Evolutionary conservation across 2,888 invertebrate genomes (phyloP).

Genomic region (Charanyca ferruginea): DNA sequence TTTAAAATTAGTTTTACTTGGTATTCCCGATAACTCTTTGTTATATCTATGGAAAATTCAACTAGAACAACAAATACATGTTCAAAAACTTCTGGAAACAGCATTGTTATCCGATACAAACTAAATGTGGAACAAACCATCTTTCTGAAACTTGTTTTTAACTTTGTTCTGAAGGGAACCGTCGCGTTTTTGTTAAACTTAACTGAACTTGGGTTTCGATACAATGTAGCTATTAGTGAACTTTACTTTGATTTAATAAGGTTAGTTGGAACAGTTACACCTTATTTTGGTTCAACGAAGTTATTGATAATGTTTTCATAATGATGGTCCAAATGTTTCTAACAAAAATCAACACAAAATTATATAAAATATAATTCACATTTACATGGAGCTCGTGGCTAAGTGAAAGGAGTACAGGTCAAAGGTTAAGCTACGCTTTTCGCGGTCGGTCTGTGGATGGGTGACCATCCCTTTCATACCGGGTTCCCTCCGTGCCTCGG

Average conservation of each 20-base stretch:
- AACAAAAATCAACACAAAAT: too few relatives aligned
- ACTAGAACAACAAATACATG: background rate
- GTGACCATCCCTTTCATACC: too few relatives aligned
- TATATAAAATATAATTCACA: too few relatives aligned
- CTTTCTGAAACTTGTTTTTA: slow-evolving; percentile 36
- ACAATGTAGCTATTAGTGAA: slow-evolving; percentile 27
- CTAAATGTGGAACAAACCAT: slow-evolving; percentile 41
- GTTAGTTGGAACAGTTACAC: slow-evolving; percentile 13
- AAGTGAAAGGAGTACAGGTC: too few relatives aligned
- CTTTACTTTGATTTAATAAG: slow-evolving; percentile 36
- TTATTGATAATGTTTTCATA: too few relatives aligned
- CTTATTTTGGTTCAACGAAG: slow-evolving; percentile 11
- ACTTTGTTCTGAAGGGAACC: slow-evolving; percentile 21
- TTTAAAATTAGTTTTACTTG: too few relatives aligned
- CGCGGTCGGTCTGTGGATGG: too few relatives aligned
- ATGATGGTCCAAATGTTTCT: too few relatives aligned
- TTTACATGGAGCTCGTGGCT: too few relatives aligned
- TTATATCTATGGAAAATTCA: background rate
- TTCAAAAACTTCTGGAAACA: slow-evolving; percentile 7
- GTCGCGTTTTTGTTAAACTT: slow-evolving; percentile 34
- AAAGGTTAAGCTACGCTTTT: too few relatives aligned
- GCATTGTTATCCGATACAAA: slow-evolving; percentile 24
- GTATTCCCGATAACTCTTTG: background rate
- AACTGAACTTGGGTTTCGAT: slow-evolving; percentile 17
- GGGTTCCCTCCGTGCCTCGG: too few relatives aligned